phyloP scores from a whole-genome alignment of 2,797 vertebrate species.

The Pelodytes ibericus region DNA sequence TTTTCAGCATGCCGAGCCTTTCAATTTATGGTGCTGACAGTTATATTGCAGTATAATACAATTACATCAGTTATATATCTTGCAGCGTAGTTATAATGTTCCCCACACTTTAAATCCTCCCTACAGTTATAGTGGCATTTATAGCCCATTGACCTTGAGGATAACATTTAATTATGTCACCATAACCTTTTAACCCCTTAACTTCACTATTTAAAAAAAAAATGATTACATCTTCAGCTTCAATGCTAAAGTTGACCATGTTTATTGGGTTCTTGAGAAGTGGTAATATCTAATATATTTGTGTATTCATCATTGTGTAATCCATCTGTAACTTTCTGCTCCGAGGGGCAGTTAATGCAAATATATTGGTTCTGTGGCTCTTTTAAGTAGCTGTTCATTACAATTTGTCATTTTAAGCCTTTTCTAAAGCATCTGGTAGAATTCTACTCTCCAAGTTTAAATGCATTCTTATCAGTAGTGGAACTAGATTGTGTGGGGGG shows the following conservation, averaged over 20 bases:
- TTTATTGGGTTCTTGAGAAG: not conserved
- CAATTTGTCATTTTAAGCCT: too few species aligned
- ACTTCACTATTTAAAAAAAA: conserved; percentile 9
- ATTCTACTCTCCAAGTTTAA: too few species aligned
- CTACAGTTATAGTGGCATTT: conserved; percentile 50
- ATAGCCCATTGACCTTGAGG: conserved; percentile 54
- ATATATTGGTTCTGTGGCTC: too few species aligned
- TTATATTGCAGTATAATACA: conserved; percentile 54
- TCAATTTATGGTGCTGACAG: conserved; percentile 45
- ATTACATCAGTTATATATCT: conserved; percentile 56
- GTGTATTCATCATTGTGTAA: conserved; percentile 38
- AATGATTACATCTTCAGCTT: not conserved
- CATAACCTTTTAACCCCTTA: conserved; percentile 53
- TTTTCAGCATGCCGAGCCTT: conserved; percentile 29
- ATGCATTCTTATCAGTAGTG: too few species aligned
- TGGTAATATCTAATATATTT: conserved; percentile 47
- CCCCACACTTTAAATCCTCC: conserved; percentile 50
- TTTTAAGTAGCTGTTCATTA: too few species aligned
- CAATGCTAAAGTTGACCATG: not conserved
- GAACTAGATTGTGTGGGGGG: too few species aligned
- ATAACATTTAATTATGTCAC: conserved; percentile 55
- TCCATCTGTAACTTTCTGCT: conserved; percentile 29
- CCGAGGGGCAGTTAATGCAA: conserved; percentile 11
- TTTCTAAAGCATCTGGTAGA: too few species aligned
- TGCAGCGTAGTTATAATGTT: conserved; percentile 51